phyloP scores from a whole-genome alignment of 1,140 invertebrate genomes.

The Drosophila obscura region DNA sequence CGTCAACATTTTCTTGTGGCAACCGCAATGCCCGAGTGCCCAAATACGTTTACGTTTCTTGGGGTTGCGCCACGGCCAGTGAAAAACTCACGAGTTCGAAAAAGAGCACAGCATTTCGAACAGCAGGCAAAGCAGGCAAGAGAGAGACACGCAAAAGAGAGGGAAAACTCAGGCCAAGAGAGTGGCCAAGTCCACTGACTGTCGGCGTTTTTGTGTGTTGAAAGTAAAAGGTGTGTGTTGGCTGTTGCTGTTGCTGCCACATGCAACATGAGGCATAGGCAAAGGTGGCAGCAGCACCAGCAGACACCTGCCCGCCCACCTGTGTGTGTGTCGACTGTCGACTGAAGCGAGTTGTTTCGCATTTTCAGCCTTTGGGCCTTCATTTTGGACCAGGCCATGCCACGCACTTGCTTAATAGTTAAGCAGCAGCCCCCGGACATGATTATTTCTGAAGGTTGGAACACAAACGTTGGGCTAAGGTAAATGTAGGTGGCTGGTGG shows the following conservation, averaged over 20 bases:
- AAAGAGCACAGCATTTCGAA: slow-evolving; percentile 44
- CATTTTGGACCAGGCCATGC: slow-evolving; percentile 13
- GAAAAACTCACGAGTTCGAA: slow-evolving; percentile 58
- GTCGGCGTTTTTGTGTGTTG: slow-evolving; percentile 43
- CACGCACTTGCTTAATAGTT: slow-evolving; percentile 45
- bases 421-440: slow-evolving; percentile 16
- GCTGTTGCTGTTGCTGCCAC: neutral
- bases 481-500: slow-evolving; percentile 9
- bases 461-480: neutral
- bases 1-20: slow-evolving; percentile 53
- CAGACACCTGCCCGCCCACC: slow-evolving; percentile 52
- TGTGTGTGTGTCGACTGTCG: neutral
- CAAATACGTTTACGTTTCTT: slow-evolving; percentile 61
- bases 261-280: slow-evolving; percentile 27
- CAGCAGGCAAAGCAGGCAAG: neutral
- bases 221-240: slow-evolving; percentile 68
- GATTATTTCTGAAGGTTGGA: slow-evolving; percentile 17
- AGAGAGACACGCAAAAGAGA: too few species aligned
- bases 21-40: slow-evolving; percentile 76
- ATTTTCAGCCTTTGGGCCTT: slow-evolving; percentile 30
- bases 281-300: slow-evolving; percentile 5
- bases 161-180: slow-evolving; percentile 11
- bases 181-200: slow-evolving; percentile 5
- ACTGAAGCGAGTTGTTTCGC: slow-evolving; percentile 14
- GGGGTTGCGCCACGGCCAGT: slow-evolving; percentile 61